phyloP scores from a whole-genome alignment of 2,888 invertebrate species.

The Ischnus inquisitorius region DNA sequence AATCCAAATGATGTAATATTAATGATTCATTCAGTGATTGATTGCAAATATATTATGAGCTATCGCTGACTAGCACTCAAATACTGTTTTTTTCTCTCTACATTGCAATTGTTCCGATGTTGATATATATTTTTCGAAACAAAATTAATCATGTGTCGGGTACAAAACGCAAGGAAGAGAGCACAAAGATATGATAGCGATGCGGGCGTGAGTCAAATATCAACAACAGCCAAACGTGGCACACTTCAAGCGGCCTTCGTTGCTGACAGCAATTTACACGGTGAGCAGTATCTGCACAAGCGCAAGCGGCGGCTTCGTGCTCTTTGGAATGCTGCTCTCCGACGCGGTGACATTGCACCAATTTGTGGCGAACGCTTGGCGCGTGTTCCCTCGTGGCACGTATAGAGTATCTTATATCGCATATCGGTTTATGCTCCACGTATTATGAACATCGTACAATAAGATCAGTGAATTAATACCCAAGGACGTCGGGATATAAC shows the following conservation, averaged over 20 bases:
- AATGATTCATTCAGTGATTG: neutral
- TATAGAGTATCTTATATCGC: neutral
- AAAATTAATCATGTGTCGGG: neutral
- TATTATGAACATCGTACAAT: neutral
- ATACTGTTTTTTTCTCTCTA: neutral
- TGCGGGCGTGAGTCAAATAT: neutral
- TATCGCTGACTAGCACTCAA: neutral
- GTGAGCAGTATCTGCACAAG: neutral
- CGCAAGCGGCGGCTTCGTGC: constrained; percentile 17
- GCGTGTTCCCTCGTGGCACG: constrained; percentile 14
- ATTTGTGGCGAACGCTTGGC: constrained; percentile 24
- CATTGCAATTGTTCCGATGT: neutral
- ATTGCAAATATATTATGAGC: neutral
- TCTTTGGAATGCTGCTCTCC: constrained; percentile 54
- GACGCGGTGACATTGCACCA: constrained; percentile 49
- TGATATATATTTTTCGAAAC: neutral
- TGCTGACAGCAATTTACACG: constrained; percentile 12
- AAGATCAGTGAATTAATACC: constrained; percentile 34
- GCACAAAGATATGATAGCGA: neutral
- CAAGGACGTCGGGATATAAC: constrained; percentile 32
- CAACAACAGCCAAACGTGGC: constrained; percentile 11
- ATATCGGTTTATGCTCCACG: constrained; percentile 6
- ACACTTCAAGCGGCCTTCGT: constrained; percentile 11
- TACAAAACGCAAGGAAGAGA: neutral
- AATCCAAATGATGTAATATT: neutral